Percentiles rank a stretch among this genome's conserved stretches.
These are phyloP conservation scores for Apis florea DNA, from an alignment of 1,140 invertebrate species.

Conservation along the genomic window DNA sequence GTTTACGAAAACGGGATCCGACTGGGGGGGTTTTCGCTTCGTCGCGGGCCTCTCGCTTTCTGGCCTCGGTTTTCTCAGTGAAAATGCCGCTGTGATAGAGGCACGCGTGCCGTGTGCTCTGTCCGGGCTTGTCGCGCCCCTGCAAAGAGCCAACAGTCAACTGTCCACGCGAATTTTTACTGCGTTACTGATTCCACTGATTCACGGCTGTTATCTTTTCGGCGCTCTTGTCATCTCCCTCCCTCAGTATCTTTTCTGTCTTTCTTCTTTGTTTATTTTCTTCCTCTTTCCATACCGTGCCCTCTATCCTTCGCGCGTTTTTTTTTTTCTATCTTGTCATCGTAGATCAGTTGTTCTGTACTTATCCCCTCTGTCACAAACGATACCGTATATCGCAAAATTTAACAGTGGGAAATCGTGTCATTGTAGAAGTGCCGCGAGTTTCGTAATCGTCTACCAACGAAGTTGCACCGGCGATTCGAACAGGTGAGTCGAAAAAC, in stretches of 20 bases:
- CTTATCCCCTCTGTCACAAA: background rate
- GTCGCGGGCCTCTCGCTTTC: conserved; percentile 44
- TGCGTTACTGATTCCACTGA: background rate
- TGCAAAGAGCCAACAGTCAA: background rate
- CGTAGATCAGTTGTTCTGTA: background rate
- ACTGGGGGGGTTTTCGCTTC: conserved; percentile 51
- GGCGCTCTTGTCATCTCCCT: conserved; percentile 12
- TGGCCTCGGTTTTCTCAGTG: conserved; percentile 55
- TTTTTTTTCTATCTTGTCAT: background rate
- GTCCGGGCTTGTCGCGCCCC: conserved; percentile 45
- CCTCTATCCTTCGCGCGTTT: conserved; percentile 25
- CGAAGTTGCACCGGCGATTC: background rate
- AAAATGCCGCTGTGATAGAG: conserved; percentile 68
- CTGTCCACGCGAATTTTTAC: conserved; percentile 15
- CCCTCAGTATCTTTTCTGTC: background rate
- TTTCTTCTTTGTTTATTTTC: background rate
- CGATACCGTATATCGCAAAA: background rate
- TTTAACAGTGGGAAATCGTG: background rate
- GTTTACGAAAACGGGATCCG: conserved; percentile 65
- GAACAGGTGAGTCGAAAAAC: conserved; percentile 28
- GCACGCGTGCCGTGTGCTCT: conserved; percentile 57
- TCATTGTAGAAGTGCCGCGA: background rate
- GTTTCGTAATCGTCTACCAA: conserved; percentile 22
- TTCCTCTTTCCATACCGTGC: background rate
- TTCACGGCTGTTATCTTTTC: conserved; percentile 17